phyloP scores from a whole-genome alignment of 2,888 invertebrate genomes.

The Heteromyza rotundicornis region DNA sequence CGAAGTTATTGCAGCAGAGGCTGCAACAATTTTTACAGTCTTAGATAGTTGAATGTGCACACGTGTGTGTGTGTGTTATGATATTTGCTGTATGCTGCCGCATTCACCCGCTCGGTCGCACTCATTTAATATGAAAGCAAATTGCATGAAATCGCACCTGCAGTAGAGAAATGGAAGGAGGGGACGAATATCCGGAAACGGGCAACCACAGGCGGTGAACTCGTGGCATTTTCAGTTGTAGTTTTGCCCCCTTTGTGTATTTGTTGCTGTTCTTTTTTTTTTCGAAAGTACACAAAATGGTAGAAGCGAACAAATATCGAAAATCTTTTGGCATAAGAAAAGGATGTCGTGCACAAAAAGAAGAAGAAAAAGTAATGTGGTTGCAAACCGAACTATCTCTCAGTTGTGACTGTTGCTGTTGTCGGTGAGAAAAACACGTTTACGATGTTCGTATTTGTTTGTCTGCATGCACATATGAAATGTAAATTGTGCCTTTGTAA shows the following conservation, averaged over 20 bases:
- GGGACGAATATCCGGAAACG: background rate
- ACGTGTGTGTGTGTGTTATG: background rate
- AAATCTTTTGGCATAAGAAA: conserved; percentile 17
- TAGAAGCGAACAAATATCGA: conserved; percentile 15
- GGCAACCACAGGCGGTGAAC: too few relatives aligned
- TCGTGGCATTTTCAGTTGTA: too few relatives aligned
- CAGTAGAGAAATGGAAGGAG: conserved; percentile 20
- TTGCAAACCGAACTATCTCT: background rate
- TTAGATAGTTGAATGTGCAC: background rate
- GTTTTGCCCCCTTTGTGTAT: background rate
- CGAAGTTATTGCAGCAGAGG: conserved; percentile 2
- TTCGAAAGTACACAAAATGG: background rate
- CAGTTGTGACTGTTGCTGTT: background rate
- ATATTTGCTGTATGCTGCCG: background rate
- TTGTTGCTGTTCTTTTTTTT: background rate
- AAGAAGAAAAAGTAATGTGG: background rate
- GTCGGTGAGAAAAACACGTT: background rate
- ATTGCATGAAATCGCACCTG: conserved; percentile 59
- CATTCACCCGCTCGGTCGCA: conserved; percentile 20
- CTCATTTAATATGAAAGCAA: conserved; percentile 57
- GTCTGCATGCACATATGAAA: background rate
- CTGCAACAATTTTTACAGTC: conserved; percentile 14
- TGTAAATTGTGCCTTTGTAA: conserved; percentile 28
- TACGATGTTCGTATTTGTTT: background rate
- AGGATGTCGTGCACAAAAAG: background rate